Conservation (phyloP, 53 echinoderm and acorn worm genomes). For the Hippasteria phrygiana region DNA sequence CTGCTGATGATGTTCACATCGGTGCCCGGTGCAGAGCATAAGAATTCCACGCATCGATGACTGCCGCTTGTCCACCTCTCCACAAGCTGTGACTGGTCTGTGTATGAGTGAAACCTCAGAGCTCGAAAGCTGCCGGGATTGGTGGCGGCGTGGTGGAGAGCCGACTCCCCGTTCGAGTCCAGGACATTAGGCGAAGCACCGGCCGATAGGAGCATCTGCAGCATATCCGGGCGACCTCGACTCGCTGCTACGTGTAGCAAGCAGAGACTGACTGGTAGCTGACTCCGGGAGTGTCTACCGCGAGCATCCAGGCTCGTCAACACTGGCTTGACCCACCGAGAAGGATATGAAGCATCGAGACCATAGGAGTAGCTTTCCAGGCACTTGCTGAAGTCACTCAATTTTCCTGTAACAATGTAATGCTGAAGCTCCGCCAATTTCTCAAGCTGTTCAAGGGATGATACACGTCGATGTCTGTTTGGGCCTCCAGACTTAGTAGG, state of each 20-base stretch:
- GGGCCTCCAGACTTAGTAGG: neutral
- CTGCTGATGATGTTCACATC: conserved; percentile 52
- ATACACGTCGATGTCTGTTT: neutral
- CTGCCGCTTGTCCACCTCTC: conserved; percentile 38
- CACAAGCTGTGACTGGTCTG: conserved; percentile 23
- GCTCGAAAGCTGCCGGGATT: conserved; percentile 42
- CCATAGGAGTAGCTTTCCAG: neutral
- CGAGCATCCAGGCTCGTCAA: neutral
- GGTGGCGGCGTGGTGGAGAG: conserved; percentile 64
- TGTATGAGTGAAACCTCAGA: conserved; percentile 34
- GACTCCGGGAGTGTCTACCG: neutral
- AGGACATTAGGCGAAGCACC: conserved; percentile 65
- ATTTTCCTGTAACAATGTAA: conserved; percentile 21
- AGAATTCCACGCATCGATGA: conserved; percentile 47
- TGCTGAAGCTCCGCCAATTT: conserved; percentile 39
- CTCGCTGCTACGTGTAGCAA: conserved; percentile 46
- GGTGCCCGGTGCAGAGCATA: conserved; percentile 48
- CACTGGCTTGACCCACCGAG: neutral
- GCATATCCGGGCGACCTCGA: conserved; percentile 41
- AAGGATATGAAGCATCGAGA: conserved; percentile 17
- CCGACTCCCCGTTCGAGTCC: conserved; percentile 70
- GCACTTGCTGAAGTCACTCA: conserved; percentile 21
- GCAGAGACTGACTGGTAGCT: conserved; percentile 20
- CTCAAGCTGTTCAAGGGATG: conserved; percentile 45
- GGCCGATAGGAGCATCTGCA: conserved; percentile 59